These are phyloP conservation scores for Trypoxylon attenuatum DNA, from an alignment of 2,888 invertebrate genomes.

Conservation along the genomic window DNA sequence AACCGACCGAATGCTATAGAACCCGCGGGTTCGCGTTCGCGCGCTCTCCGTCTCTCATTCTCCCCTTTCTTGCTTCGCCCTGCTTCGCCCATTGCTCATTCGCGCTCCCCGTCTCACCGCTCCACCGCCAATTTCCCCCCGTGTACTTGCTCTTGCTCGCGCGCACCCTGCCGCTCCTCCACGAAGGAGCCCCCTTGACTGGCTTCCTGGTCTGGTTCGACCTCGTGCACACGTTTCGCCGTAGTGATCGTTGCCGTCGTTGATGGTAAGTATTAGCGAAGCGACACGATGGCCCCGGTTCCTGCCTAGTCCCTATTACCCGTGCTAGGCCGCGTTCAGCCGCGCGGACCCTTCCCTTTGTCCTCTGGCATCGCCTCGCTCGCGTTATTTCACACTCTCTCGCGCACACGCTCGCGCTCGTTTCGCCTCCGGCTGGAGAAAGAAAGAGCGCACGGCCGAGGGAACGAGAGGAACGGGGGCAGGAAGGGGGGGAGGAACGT, in stretches of 20 bases:
- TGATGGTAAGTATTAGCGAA: too few relatives aligned
- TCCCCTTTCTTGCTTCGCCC: conserved; percentile 15
- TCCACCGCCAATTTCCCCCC: conserved; percentile 6
- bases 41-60: conserved; percentile 37
- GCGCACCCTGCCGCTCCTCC: conserved; percentile 5
- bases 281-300: conserved; percentile 43
- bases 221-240: too few relatives aligned
- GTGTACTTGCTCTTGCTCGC: conserved; percentile 12
- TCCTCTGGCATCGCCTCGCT: conserved; percentile 71
- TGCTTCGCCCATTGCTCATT: conserved; percentile 12
- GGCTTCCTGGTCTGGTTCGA: conserved; percentile 19
- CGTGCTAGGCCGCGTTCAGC: conserved; percentile 42
- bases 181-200: neutral
- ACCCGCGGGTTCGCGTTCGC: conserved; percentile 71
- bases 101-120: conserved; percentile 15
- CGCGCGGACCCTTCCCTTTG: conserved; percentile 68
- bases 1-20: conserved; percentile 64
- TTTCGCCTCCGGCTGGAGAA: conserved; percentile 16
- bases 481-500: neutral
- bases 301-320: conserved; percentile 61
- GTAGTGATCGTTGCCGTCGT: too few relatives aligned
- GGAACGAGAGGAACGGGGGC: neutral
- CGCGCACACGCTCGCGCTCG: conserved; percentile 21
- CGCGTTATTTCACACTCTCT: conserved; percentile 72
- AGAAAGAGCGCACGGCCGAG: conserved; percentile 1